phyloP scores from a whole-genome alignment of 2,888 invertebrate species.

The Galeruca laticollis region DNA sequence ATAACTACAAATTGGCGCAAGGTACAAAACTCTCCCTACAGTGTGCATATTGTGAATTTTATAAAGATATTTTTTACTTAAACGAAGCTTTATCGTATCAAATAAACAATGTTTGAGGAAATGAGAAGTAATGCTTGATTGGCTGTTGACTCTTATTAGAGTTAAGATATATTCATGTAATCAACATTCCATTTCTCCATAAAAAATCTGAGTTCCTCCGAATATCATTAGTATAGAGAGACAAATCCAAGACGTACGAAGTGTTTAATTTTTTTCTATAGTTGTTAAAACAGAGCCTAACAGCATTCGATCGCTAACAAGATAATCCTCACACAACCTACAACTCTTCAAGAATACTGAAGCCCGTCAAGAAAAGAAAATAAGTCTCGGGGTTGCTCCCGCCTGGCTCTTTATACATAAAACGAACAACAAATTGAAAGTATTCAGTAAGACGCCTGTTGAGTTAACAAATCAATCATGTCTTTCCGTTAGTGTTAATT shows the following conservation, averaged over 20 bases:
- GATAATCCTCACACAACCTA: slow-evolving; percentile 26
- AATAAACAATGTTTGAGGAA: no score
- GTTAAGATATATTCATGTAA: no score
- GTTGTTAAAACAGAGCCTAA: slow-evolving; percentile 10
- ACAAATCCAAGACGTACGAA: background rate
- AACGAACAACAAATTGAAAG: slow-evolving; percentile 24
- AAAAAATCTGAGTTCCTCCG: no score
- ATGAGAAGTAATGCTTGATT: no score
- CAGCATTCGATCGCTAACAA: slow-evolving; percentile 32
- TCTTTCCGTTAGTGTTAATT: slow-evolving; percentile 64
- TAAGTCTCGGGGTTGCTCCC: slow-evolving; percentile 34
- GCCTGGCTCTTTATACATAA: slow-evolving; percentile 21
- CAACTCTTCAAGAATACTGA: slow-evolving; percentile 23
- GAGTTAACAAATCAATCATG: slow-evolving; percentile 64
- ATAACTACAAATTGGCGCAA: no score
- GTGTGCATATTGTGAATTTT: no score
- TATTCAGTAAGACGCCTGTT: slow-evolving; percentile 46
- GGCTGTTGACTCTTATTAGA: no score
- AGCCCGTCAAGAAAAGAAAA: slow-evolving; percentile 29
- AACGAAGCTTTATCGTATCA: no score
- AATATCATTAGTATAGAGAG: background rate
- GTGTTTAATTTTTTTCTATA: slow-evolving; percentile 3
- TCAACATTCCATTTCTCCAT: no score
- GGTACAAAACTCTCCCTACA: no score
- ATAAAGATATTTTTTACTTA: no score